Base-by-base conservation (phyloP, 2,888 invertebrate species). In the Pseudolycoriella hygida region DNA sequence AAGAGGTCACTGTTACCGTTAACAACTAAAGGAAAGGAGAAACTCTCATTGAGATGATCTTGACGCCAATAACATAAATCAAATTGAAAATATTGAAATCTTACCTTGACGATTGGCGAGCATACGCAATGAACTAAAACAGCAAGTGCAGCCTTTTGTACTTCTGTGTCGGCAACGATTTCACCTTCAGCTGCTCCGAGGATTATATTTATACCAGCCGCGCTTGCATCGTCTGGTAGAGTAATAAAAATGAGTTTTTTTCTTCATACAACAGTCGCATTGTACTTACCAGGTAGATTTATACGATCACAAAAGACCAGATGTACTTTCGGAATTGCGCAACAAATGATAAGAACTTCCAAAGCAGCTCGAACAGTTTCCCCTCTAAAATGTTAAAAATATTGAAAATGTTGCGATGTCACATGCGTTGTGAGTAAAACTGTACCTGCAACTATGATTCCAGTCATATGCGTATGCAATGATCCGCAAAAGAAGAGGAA, bases 121-220 rank as follows among this genome's bases (percentile, higher is more conserved):
- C 92, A 93, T 2, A 94, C 88, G 62, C 92, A 93, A 65, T 93
- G 93, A 44, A 90, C 86, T 46, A 97, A 73, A 17, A 92, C 86
- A 53, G 84, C 77, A 2, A 97, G 68, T 0, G 96, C 93, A 0
- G 92, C 81, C 55, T 86, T 83, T 62, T 93, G 87, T 0, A 94
- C 89, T 53, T 93, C 93, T 0, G 92, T 77, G 59, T 94, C 94
- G 2, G 80, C 76, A 0, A 88, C 80, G 31, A 89, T 80, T 60
- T 93, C 92, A 1, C 92, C 92, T 59, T 93, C 90, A 1, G 92
- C 88, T 17, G 92, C 84, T 2, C 74, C 81, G 42, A 92, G 67
- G 40, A 92, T 76, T 34, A 90, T 81, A 58, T 85, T 86, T 52
- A 79, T 74, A 2, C 84, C 84, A 14, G 84, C 82, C 4, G 83